These are phyloP conservation scores for Tolmerus cingulatus DNA, from an alignment of 2,888 invertebrate genomes.

Conservation along the genomic window DNA sequence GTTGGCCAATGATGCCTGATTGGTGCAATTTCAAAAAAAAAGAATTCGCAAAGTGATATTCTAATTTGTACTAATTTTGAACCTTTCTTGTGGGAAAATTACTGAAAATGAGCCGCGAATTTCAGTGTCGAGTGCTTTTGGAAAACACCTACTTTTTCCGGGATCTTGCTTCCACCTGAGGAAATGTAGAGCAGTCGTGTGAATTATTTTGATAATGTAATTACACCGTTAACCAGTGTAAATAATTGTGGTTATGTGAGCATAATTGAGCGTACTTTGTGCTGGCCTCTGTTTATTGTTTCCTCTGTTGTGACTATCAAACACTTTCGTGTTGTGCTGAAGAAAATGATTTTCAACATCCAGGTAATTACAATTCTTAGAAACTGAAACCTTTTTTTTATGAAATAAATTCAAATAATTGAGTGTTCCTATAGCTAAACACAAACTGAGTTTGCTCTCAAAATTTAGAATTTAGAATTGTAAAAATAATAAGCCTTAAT, in stretches of 20 bases:
- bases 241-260: conserved; percentile 45
- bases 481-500: too few species aligned
- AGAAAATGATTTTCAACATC: neutral
- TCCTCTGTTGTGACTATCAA: neutral
- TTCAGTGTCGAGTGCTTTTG: neutral
- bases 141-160: neutral
- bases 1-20: neutral
- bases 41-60: neutral
- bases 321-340: neutral
- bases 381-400: neutral
- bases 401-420: neutral
- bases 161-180: neutral
- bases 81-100: neutral
- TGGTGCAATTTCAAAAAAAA: neutral
- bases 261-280: conserved; percentile 39
- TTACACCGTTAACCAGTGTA: conserved; percentile 50
- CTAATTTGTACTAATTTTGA: neutral
- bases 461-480: too few species aligned
- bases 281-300: neutral
- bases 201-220: conserved; percentile 45
- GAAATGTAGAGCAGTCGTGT: conserved; percentile 45
- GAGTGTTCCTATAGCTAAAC: too few species aligned
- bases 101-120: neutral
- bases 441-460: too few species aligned
- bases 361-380: neutral